Evolutionary conservation across 64 coral and sea anemone genomes (phyloP).

Genomic region (Orbicella faveolata): DNA sequence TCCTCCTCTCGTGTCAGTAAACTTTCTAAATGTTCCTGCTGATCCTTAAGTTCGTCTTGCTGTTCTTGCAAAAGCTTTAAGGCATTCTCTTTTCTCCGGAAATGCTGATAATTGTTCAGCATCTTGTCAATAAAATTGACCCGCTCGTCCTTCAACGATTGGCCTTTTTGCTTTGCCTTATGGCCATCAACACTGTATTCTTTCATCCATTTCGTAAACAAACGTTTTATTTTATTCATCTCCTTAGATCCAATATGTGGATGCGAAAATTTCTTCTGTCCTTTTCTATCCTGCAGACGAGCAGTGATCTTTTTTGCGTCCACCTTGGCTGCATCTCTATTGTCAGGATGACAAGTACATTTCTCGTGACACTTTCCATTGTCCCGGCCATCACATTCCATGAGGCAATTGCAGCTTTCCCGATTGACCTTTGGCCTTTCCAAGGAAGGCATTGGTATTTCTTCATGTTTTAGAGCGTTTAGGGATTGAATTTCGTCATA

Average conservation of each 20-base stretch:
- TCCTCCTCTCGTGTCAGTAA: slow-evolving; percentile 14
- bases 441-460: not conserved
- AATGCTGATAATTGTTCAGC: slow-evolving; percentile 61
- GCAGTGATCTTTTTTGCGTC: not conserved
- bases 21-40: slow-evolving; percentile 44
- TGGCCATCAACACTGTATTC: not conserved
- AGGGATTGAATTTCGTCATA: not conserved
- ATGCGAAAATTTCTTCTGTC: not conserved
- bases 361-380: slow-evolving; percentile 34
- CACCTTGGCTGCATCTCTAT: not conserved
- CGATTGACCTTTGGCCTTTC: slow-evolving; percentile 26
- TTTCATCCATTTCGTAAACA: slow-evolving; percentile 46
- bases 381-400: slow-evolving; percentile 35
- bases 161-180: not conserved
- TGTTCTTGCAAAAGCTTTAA: slow-evolving; percentile 24
- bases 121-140: slow-evolving; percentile 45
- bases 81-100: slow-evolving; percentile 29
- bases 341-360: slow-evolving; percentile 47
- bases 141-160: not conserved
- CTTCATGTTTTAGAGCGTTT: not conserved
- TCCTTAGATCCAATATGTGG: slow-evolving; percentile 10
- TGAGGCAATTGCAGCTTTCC: slow-evolving; percentile 44
- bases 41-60: slow-evolving; percentile 3
- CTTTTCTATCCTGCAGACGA: not conserved
- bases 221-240: slow-evolving; percentile 21